A percentile compares a stretch with the other conserved stretches of the same genome.
These are phyloP conservation scores for Nematostella vectensis DNA, from an alignment of 92 coral and sea anemone species.

Conservation along the genomic window DNA sequence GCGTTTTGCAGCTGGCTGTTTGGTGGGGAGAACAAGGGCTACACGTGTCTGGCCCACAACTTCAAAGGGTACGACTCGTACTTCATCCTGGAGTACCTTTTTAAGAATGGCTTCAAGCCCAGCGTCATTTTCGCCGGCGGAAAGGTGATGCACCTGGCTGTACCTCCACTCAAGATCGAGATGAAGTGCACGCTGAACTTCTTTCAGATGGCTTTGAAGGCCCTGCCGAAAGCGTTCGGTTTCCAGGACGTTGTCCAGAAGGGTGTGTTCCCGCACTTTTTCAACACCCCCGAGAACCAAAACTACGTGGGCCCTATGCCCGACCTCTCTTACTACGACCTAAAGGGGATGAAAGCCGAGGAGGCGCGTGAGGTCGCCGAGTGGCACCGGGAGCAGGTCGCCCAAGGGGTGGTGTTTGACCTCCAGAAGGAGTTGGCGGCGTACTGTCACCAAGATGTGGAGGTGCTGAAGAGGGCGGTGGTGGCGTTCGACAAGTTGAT, in stretches of 20 bases:
- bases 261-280: too few relatives aligned
- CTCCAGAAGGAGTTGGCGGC: too few relatives aligned
- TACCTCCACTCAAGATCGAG: neutral
- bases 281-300: too few relatives aligned
- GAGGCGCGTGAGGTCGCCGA: too few relatives aligned
- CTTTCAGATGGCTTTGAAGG: neutral
- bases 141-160: neutral
- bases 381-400: too few relatives aligned
- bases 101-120: constrained; percentile 7
- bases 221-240: neutral
- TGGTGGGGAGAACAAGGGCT: neutral
- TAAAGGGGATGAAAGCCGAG: neutral
- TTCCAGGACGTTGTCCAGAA: neutral
- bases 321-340: neutral
- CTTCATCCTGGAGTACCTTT: constrained; percentile 6
- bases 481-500: too few relatives aligned
- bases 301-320: neutral
- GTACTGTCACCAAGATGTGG: too few relatives aligned
- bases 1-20: constrained; percentile 23
- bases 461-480: too few relatives aligned
- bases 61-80: constrained; percentile 10
- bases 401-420: too few relatives aligned
- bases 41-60: constrained; percentile 4
- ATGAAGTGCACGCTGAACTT: neutral
- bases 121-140: neutral